Evolutionary conservation across 2,113 vertebrate genomes (phyloP), one percentile per base, ranked within the genome.

Genomic region (Hydrolagus affinis): DNA sequence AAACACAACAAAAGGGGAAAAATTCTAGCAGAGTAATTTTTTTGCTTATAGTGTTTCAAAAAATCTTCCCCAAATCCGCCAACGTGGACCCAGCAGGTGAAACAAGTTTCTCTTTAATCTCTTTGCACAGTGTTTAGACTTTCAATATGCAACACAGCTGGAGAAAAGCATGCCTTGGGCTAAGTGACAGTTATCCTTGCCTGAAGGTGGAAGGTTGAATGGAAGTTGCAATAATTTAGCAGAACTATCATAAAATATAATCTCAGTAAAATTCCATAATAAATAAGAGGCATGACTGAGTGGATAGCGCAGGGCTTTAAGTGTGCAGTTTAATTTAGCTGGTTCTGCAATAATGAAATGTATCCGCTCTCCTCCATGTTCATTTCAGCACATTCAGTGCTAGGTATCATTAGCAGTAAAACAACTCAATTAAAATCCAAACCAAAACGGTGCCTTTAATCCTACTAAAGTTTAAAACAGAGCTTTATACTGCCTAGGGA

Each of bases 371-470:
- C 44, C 44, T 44, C 44, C 44, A 6, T 44, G 44, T 66, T 32
- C 32, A 62, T 21, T 62, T 68, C 62, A 66, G 8, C 14, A 21
- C 11, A 64, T 32, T 66, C 78, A 83, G 62, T 32, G 78, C 60
- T 83, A 10, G 78, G 30, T 66, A 30, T 68, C 19, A 28, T 66
- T 19, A n/a, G 23, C 8, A 72, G 30, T 30, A 32, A 68, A 32
- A 21, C 62, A 83, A 66, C 78, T 19, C 10, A 83, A 66, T 83
- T 62, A 68, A 83, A 83, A 83, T 83, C 62, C 28, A 83, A 44
- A 32, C 62, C 78, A 68, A 83, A 83, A 30, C 30, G 60, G 62
- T 66, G 78, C 64, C 25, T 30, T 66, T 83, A 30, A 21, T 83
- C 62, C 78, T 83, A 66, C 78, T 32, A 23, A 83, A 68, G 19